Conservation (phyloP, 2,797 vertebrate genomes). For the Onychomys arenicola region DNA sequence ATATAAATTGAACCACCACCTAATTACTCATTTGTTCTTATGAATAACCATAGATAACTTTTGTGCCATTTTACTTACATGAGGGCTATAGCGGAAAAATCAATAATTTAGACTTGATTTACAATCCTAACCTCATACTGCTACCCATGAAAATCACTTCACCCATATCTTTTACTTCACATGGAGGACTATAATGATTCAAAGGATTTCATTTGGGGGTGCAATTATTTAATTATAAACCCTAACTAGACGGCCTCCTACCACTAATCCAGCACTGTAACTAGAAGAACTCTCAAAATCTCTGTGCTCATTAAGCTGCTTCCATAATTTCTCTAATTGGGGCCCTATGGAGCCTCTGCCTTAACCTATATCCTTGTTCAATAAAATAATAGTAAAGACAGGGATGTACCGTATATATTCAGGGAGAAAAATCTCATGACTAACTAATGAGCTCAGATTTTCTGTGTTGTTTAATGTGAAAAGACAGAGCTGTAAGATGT, state of each 20-base stretch:
- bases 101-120: constrained; percentile 1
- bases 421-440: constrained; percentile 24
- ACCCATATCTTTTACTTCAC: constrained; percentile 9
- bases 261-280: background rate
- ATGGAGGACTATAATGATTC: background rate
- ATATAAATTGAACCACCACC: background rate
- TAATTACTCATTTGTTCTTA: background rate
- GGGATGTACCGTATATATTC: background rate
- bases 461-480: constrained; percentile 47
- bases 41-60: background rate
- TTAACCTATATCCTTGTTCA: constrained; percentile 38
- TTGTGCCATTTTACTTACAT: background rate
- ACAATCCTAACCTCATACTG: background rate
- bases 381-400: background rate
- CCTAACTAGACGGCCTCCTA: background rate
- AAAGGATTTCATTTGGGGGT: background rate
- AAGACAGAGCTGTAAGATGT: constrained; percentile 22
- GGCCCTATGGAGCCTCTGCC: background rate
- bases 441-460: constrained; percentile 18
- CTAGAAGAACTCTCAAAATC: background rate
- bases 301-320: background rate
- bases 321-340: constrained; percentile 32
- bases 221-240: constrained; percentile 24
- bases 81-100: background rate
- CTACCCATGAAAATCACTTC: background rate